These are phyloP conservation scores for Numenius arquata DNA, from an alignment of 2,113 vertebrate species.

Conservation along the genomic window DNA sequence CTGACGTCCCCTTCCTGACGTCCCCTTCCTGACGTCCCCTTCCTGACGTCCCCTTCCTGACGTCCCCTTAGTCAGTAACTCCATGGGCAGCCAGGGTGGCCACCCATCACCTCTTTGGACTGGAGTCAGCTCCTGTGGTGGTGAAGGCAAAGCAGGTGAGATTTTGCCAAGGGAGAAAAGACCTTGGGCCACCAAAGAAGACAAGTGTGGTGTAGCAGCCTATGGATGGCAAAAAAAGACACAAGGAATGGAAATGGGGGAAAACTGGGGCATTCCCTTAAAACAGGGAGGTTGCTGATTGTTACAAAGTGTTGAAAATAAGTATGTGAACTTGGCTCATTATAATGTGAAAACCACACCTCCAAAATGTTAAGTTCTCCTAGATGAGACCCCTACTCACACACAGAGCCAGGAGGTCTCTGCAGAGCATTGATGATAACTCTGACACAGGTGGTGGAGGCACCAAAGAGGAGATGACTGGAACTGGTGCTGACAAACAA, in stretches of 20 bases:
- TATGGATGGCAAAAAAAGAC: neutral
- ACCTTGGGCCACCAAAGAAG: neutral
- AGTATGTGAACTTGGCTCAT: no score
- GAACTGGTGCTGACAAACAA: no score
- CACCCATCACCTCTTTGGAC: accelerated
- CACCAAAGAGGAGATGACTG: no score
- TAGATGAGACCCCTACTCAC: no score
- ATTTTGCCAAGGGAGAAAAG: neutral
- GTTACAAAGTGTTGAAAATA: neutral
- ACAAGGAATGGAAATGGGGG: neutral
- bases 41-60: no score
- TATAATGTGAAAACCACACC: no score
- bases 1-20: accelerated
- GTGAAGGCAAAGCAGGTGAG: neutral
- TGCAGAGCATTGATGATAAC: no score
- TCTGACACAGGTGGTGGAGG: no score
- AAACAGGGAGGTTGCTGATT: neutral
- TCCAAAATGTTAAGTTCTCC: no score
- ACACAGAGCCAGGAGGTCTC: no score
- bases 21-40: no score
- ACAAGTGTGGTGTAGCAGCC: neutral
- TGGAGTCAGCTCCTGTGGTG: neutral
- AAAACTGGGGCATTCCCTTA: neutral
- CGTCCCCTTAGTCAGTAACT: neutral
- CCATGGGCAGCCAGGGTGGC: neutral